phyloP scores from a whole-genome alignment of 2,888 invertebrate genomes.

The Drosophila recens region DNA sequence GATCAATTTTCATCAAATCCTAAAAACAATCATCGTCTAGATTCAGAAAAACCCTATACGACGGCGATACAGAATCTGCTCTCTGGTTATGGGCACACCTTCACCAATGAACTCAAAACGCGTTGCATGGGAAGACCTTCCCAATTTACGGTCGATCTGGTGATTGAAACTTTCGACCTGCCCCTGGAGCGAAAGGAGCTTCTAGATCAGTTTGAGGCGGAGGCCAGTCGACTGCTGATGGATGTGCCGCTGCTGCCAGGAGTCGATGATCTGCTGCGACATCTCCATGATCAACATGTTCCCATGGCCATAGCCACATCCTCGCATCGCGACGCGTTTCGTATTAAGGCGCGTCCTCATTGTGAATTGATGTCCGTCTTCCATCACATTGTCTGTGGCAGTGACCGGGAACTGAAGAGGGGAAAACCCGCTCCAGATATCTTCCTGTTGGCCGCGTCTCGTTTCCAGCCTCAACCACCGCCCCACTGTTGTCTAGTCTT shows the following conservation, averaged over 20 bases:
- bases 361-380: slow-evolving; percentile 88
- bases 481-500: slow-evolving; percentile 90
- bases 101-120: slow-evolving; percentile 90
- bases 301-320: slow-evolving; percentile 95
- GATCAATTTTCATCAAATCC: neutral
- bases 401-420: slow-evolving; percentile 91
- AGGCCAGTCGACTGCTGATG: slow-evolving; percentile 86
- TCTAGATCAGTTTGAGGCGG: slow-evolving; percentile 69
- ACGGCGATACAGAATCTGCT: slow-evolving; percentile 88
- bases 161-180: slow-evolving; percentile 87
- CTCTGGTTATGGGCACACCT: slow-evolving; percentile 89
- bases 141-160: slow-evolving; percentile 86
- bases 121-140: slow-evolving; percentile 89
- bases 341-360: slow-evolving; percentile 88
- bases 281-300: slow-evolving; percentile 89
- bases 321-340: slow-evolving; percentile 89
- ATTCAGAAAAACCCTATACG: slow-evolving; percentile 92
- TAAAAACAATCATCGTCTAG: slow-evolving; percentile 84
- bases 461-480: slow-evolving; percentile 87
- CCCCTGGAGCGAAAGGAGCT: slow-evolving; percentile 89
- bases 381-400: slow-evolving; percentile 90
- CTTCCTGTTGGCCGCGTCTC: slow-evolving; percentile 90
- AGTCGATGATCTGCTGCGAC: slow-evolving; percentile 90
- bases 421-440: slow-evolving; percentile 96
- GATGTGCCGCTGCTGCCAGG: slow-evolving; percentile 89